These are phyloP conservation scores for Stenchaetothrips biformis DNA, from an alignment of 2,888 invertebrate genomes.

Conservation along the genomic window DNA sequence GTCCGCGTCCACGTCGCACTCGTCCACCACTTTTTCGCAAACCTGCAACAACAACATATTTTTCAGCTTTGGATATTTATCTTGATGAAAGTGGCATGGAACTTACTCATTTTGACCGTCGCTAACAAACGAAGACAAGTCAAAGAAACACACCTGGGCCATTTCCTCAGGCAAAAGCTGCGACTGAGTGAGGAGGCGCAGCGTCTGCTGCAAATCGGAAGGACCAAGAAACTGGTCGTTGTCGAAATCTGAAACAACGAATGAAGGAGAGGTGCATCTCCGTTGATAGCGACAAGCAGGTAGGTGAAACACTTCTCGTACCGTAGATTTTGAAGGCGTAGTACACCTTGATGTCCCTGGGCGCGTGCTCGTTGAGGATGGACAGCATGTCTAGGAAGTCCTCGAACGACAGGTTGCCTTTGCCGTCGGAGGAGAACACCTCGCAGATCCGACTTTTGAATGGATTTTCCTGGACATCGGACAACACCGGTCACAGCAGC, in stretches of 20 bases:
- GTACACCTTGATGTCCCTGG: conserved; percentile 92
- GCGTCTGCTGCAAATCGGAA: conserved; percentile 78
- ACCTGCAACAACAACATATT: conserved; percentile 40
- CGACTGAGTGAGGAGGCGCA: conserved; percentile 76
- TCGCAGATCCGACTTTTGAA: conserved; percentile 90
- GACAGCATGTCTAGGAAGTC: conserved; percentile 95
- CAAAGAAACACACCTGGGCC: conserved; percentile 46
- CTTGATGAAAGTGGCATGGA: too few relatives aligned
- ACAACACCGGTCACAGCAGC: not conserved
- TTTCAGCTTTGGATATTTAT: conserved; percentile 46
- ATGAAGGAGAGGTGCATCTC: too few relatives aligned
- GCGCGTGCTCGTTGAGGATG: conserved; percentile 94
- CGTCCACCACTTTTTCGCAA: conserved; percentile 70
- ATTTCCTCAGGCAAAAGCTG: conserved; percentile 84
- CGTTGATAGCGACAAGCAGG: too few relatives aligned
- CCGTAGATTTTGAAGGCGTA: conserved; percentile 97
- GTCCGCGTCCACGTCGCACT: conserved; percentile 95
- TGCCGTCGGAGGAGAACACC: conserved; percentile 89
- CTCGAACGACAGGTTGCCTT: conserved; percentile 70
- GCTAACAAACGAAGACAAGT: too few relatives aligned
- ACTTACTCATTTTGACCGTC: conserved; percentile 46
- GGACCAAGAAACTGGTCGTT: conserved; percentile 85
- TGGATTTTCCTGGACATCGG: conserved; percentile 72
- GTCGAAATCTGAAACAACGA: conserved; percentile 71
- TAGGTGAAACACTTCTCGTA: too few relatives aligned